phyloP scores from a whole-genome alignment of 2,113 vertebrate species.

The Megaptera novaeangliae region DNA sequence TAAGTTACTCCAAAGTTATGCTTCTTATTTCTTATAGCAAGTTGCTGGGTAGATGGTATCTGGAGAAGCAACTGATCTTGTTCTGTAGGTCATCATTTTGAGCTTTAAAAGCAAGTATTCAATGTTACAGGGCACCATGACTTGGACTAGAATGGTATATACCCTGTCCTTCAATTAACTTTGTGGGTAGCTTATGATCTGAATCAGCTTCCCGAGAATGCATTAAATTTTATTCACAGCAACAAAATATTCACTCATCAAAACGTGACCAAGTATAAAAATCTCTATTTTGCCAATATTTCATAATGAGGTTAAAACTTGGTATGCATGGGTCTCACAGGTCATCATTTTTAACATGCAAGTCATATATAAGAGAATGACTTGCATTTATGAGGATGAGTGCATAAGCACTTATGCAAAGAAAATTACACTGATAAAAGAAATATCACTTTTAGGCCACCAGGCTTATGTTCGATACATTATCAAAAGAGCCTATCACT shows the following conservation, averaged over 20 bases:
- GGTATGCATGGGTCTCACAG: background rate
- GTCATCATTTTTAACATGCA: background rate
- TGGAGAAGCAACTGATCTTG: background rate
- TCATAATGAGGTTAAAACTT: background rate
- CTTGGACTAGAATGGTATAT: background rate
- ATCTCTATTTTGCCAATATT: background rate
- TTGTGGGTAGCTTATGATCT: background rate
- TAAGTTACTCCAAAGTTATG: background rate
- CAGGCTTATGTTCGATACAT: background rate
- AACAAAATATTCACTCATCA: slow-evolving; percentile 29
- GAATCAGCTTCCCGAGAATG: background rate
- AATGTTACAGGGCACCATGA: background rate
- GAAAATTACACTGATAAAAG: slow-evolving; percentile 19
- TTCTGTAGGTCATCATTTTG: background rate
- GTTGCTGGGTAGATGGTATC: background rate
- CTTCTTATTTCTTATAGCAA: background rate
- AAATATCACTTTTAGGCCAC: slow-evolving; percentile 9
- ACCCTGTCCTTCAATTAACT: background rate
- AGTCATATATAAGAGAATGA: background rate
- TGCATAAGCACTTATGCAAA: slow-evolving; percentile 53
- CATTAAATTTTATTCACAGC: background rate
- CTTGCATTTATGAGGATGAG: slow-evolving; percentile 42
- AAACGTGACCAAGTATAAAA: background rate
- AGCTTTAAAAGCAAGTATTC: background rate
- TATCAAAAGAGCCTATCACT: background rate